These are phyloP conservation scores for Paracentrotus lividus DNA, from an alignment of 53 echinoderm and acorn worm genomes.

Conservation along the genomic window DNA sequence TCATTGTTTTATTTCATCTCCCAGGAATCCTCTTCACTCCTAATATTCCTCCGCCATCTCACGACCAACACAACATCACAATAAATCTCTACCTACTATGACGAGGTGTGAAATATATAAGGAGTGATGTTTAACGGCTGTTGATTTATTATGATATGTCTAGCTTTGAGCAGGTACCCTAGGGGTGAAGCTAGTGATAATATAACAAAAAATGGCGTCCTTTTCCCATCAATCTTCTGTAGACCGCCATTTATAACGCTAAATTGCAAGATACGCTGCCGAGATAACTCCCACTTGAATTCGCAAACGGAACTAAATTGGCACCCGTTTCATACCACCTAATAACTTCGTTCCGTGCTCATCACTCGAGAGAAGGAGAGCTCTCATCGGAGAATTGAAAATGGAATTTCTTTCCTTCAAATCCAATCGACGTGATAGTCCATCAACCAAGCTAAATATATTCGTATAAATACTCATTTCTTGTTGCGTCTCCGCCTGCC, in stretches of 20 bases:
- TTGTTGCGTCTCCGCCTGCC: slow-evolving; percentile 22
- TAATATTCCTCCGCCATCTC: not conserved
- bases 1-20: too few relatives aligned
- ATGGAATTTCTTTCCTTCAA: slow-evolving; percentile 13
- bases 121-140: not conserved
- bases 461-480: not conserved
- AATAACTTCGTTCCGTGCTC: slow-evolving; percentile 13
- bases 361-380: not conserved
- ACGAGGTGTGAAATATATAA: not conserved
- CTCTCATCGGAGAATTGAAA: not conserved
- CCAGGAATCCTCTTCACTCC: too few relatives aligned
- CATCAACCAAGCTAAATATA: slow-evolving; percentile 22
- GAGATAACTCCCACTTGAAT: not conserved
- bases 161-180: not conserved
- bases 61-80: not conserved
- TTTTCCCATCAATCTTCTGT: not conserved
- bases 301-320: not conserved
- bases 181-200: not conserved
- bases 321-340: slow-evolving; percentile 5
- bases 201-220: not conserved
- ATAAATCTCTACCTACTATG: not conserved
- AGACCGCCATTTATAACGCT: not conserved
- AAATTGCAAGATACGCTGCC: not conserved
- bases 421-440: not conserved
- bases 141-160: not conserved